Evolutionary conservation across 1,140 invertebrate species (phyloP), one percentile per base, ranked within the genome.

Genomic region (Ostrea edulis): DNA sequence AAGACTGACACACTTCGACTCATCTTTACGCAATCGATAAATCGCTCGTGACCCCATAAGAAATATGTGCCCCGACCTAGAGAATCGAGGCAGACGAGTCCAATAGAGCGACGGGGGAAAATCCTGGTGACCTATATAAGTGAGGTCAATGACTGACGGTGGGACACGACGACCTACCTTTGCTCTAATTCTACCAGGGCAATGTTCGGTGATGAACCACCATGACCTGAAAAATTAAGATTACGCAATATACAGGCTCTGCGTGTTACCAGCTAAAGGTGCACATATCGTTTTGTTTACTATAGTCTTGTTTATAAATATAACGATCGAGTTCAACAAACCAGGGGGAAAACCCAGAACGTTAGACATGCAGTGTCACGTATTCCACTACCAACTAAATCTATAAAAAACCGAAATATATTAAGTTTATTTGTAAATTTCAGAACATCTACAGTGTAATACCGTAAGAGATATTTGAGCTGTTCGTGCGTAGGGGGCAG

Each of bases 41-140:
- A 17, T 62, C 55, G 55, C 17, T 20, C 55, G 55, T 77, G 68
- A 77, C 68, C 68, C 68, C 68, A 35, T 14, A 77, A 29, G 14
- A 35, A 29, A 77, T 77, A 7, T 77, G 68, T 77, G 25, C 35
- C 68, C 68, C 25, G 29, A 77, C 55, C 55, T 17, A 17, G 55
- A 4, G 54, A 55, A 55, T 55, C 14, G 9, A 2, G 35, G 35
- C 14, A 62, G 68, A 77, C 68, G 68, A 77, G 9, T 77, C 68
- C 68, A 77, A 77, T 44, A 25, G 8, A 77, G 25, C 9, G 25
- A 62, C n/a, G 29, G 68, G 68, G 65, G 68, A 25, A 77, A 77
- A 29, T 77, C 68, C 68, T 77, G 29, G 7, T 77, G 68, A 77
- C 68, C 68, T 77, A 77, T 35, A 77, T 77, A 25, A 25, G 8